Base-by-base conservation (phyloP, 1,140 invertebrate species). In the Hypsibius dujardini region DNA sequence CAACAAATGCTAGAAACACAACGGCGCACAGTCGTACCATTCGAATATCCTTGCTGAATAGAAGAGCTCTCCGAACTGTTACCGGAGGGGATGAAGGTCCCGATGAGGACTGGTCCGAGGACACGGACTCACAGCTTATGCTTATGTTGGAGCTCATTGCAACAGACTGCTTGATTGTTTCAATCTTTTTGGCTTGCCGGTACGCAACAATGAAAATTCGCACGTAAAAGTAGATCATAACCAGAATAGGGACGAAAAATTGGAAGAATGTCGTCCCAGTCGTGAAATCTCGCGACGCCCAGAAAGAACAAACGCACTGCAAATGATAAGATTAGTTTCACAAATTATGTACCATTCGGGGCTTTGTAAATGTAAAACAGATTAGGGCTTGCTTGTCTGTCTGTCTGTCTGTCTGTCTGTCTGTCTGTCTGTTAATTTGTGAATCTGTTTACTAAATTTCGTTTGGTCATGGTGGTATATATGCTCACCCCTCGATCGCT, bases 11-110 rank as follows among this genome's bases (percentile, higher is more conserved):
- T 3, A 67, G 42, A 45, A 67, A 45, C 3, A 67, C 42, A 7
- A 67, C 12, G 12, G 42, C 42, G 62, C 62, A 67, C 62, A 67
- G 45, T 42, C 62, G 62, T 7, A 67, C 62, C 42, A 67, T 45
- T 67, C 42, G 62, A 67, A 67, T 42, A 42, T 67, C 62, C 45
- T 67, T 67, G 42, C 62, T 67, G 42, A 67, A 67, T 7, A 67
- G 42, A 7, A 67, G 12, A 7, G 42, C 62, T 12, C 7, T n/a
- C 3, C 62, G 62, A 67, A 15, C 3, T 7, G 45, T 42, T 7
- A 3, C 62, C 12, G 12, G 62, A 15, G 42, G 62, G 62, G 3
- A 42, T 12, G 12, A 42, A 42, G 28, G 28, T 28, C 28, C 28
- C 28, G 28, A 28, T 28, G 28, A 28, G 28, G 28, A 28, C 28